Evolutionary conservation across 2,797 vertebrate genomes (phyloP).

Genomic region (Spondyliosoma cantharus): DNA sequence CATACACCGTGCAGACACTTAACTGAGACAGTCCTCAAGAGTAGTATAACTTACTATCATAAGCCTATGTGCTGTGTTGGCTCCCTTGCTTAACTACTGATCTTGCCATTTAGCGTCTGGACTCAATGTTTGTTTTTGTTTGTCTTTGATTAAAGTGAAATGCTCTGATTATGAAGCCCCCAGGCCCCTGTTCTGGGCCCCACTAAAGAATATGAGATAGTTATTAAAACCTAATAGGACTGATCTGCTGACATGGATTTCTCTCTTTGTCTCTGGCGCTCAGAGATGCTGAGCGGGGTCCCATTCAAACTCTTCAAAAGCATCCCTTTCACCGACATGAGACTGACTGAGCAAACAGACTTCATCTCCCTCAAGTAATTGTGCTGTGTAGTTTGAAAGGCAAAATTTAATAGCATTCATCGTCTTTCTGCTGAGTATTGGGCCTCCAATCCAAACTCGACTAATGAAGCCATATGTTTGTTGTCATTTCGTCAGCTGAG

Average conservation of each 20-base stretch:
- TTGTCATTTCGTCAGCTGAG: constrained; percentile 55
- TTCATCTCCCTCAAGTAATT: constrained; percentile 52
- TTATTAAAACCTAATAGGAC: constrained; percentile 82
- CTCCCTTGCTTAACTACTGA: constrained; percentile 66
- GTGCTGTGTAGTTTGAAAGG: constrained; percentile 62
- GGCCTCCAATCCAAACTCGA: constrained; percentile 50
- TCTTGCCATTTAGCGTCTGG: constrained; percentile 62
- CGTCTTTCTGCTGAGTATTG: constrained; percentile 54
- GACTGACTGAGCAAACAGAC: constrained; percentile 55
- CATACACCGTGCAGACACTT: constrained; percentile 48
- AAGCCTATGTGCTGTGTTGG: constrained; percentile 69
- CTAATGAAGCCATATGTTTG: constrained; percentile 71
- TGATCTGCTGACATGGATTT: constrained; percentile 74
- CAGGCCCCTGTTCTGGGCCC: constrained; percentile 62
- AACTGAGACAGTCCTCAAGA: constrained; percentile 62
- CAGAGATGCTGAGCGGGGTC: constrained; percentile 62
- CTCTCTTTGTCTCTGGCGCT: constrained; percentile 60
- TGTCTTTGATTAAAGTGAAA: constrained; percentile 78
- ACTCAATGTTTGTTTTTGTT: constrained; percentile 76
- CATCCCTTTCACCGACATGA: constrained; percentile 43
- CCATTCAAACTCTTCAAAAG: constrained; percentile 62
- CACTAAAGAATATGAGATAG: constrained; percentile 73
- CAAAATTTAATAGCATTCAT: constrained; percentile 68
- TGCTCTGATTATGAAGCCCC: constrained; percentile 75
- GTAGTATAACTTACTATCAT: constrained; percentile 65